Evolutionary conservation across 2,888 invertebrate species (phyloP), one percentile per base, ranked within the genome.

Genomic region (Drosophila koepferae): DNA sequence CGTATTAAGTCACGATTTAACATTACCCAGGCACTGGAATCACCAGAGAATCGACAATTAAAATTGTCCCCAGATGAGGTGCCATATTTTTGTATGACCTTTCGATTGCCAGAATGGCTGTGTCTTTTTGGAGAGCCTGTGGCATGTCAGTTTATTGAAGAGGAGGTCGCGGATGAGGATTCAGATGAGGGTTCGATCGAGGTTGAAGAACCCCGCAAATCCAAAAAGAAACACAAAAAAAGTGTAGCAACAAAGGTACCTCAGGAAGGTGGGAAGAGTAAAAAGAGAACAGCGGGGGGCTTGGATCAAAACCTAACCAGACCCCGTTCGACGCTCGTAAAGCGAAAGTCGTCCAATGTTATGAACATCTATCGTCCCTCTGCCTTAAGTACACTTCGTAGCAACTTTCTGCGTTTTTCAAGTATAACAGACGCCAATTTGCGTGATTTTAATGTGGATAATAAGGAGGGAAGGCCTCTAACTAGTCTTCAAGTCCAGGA

Each of bases 81-180:
- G 7, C 80, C 87, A 0, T 90, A 81, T 65, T 92, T 91, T 56
- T 72, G 83, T 58, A 55, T 92, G 46, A 84, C 76, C 0, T 80
- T 92, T 51, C 63, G 80, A 40, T 51, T 92, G 18, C 89, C 92
- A 0, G 64, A 76, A n/a, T 62, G 82, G 44, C 70, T 91, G 18
- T 92, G 92, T 36, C 63, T 67, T 3, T 92, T 88, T 89, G 86
- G 88, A 12, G 70, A 83, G n/a, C 92, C 92, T 0, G 16, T 86
- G 16, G 82, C 85, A 0, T 92, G 93, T 48, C 89, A 92, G 12
- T 92, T 83, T 40, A 65, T 92, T 16, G 89, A 81, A 7, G 74
- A 90, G 44, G 88, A 91, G 53, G 69, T 72, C 23, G 41, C 63
- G 1, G 23, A 23, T 0, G 41, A 31, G 0, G 65, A 55, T 2